phyloP scores from a whole-genome alignment of 2,888 invertebrate species.

The Nebria salina region DNA sequence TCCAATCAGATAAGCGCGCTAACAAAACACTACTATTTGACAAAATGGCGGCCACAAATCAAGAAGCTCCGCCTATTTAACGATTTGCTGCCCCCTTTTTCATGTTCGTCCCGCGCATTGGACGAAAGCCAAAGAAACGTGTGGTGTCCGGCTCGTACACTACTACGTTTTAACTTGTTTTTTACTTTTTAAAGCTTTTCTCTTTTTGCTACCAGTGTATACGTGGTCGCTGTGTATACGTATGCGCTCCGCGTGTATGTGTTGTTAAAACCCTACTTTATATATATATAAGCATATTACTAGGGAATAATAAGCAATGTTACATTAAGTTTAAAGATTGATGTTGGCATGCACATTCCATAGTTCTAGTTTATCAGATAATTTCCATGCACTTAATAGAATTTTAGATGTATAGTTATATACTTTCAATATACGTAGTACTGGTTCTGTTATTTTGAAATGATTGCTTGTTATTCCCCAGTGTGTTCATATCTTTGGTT shows the following conservation, averaged over 20 bases:
- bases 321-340: neutral
- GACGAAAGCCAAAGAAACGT: slow-evolving; percentile 49
- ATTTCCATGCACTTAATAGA: neutral
- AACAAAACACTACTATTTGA: slow-evolving; percentile 66
- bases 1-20: slow-evolving; percentile 64
- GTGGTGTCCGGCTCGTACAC: slow-evolving; percentile 36
- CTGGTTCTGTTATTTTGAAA: neutral
- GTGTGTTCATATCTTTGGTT: neutral
- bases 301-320: neutral
- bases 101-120: slow-evolving; percentile 62
- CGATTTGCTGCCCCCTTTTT: slow-evolving; percentile 64
- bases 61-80: slow-evolving; percentile 62
- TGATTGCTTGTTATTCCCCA: neutral
- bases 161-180: slow-evolving; percentile 21
- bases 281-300: slow-evolving; percentile 32
- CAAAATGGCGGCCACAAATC: slow-evolving; percentile 67
- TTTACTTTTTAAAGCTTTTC: slow-evolving; percentile 2
- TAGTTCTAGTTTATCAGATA: neutral
- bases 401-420: neutral
- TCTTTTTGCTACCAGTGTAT: slow-evolving; percentile 35
- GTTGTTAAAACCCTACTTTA: slow-evolving; percentile 31
- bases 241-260: neutral
- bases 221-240: neutral
- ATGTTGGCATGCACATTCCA: neutral
- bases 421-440: neutral